Conservation (phyloP, 2,797 vertebrate genomes). For the Lagodon rhomboides region DNA sequence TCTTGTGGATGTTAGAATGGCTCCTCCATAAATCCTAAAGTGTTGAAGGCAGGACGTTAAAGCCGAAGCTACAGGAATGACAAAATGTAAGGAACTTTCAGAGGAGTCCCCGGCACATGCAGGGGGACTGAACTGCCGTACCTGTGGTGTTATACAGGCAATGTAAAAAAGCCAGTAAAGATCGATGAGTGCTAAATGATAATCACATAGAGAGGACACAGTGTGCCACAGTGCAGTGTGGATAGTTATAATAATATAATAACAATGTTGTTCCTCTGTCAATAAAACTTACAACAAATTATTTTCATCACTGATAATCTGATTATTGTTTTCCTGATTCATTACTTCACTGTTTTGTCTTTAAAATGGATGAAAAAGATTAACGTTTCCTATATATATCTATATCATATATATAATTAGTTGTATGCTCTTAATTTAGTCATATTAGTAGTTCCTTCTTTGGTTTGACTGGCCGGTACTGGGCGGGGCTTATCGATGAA, state of each 20-base stretch:
- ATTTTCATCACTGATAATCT: too few species aligned
- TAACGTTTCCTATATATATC: too few species aligned
- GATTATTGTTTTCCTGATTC: too few species aligned
- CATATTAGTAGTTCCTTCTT: too few species aligned
- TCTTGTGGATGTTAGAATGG: constrained; percentile 78
- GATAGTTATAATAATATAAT: neutral
- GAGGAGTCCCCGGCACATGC: constrained; percentile 33
- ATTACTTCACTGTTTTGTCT: too few species aligned
- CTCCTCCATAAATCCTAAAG: constrained; percentile 81
- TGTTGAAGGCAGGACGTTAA: constrained; percentile 81
- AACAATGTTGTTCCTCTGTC: constrained; percentile 19
- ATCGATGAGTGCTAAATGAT: constrained; percentile 51
- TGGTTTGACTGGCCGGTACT: too few species aligned
- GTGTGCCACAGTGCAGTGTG: constrained; percentile 1
- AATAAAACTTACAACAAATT: constrained; percentile 25
- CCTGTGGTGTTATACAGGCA: constrained; percentile 43
- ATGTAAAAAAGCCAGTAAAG: constrained; percentile 54
- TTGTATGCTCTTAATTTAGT: too few species aligned
- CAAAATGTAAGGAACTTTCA: constrained; percentile 57
- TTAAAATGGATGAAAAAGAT: too few species aligned
- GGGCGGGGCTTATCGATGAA: too few species aligned
- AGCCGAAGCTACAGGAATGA: constrained; percentile 63
- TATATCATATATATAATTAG: too few species aligned
- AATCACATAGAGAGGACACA: constrained; percentile 41
- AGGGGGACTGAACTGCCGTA: constrained; percentile 29